Conservation (phyloP, 35 echinoderm and acorn worm species). For the Hemicentrotus pulcherrimus region DNA sequence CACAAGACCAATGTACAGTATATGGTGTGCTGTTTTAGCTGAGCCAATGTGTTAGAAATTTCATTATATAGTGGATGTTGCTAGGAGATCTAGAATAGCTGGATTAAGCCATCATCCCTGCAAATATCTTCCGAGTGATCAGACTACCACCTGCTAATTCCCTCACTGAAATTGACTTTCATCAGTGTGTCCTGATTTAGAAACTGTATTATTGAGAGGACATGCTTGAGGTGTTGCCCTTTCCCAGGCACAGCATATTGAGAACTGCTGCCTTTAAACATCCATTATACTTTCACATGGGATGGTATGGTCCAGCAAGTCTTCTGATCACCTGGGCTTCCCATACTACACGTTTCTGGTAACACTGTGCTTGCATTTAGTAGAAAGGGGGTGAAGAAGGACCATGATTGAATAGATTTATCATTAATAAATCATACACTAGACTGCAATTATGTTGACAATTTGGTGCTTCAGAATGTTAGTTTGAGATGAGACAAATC, state of each 20-base stretch:
- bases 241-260: conserved; percentile 8
- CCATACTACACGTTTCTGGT: background rate
- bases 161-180: conserved; percentile 41
- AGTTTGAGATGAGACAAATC: no score
- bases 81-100: background rate
- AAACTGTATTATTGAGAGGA: conserved; percentile 13
- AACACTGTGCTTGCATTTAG: background rate
- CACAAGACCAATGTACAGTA: background rate
- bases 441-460: no score
- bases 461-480: no score
- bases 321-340: background rate
- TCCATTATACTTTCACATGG: background rate
- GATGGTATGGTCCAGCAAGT: background rate
- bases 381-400: background rate
- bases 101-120: conserved; percentile 4
- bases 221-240: conserved; percentile 15
- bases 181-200: conserved; percentile 11
- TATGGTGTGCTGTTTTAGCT: background rate
- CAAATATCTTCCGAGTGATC: conserved; percentile 25
- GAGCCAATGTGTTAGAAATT: background rate
- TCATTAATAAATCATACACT: no score
- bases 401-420: background rate
- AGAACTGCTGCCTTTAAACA: background rate
- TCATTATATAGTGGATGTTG: background rate
- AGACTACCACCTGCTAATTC: conserved; percentile 40